phyloP scores from a whole-genome alignment of 2,797 vertebrate genomes.

The Trematomus bernacchii region DNA sequence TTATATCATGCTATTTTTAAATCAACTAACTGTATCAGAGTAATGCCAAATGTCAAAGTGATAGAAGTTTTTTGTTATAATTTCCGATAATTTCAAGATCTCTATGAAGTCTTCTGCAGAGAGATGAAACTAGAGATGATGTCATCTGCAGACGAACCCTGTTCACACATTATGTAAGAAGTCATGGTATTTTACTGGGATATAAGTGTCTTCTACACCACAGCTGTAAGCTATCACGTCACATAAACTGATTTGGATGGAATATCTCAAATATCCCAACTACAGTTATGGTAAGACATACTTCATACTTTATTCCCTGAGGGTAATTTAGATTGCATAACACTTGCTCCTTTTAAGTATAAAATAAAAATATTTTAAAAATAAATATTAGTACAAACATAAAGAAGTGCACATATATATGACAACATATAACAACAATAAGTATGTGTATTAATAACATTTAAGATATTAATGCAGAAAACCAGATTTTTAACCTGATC shows the following conservation, averaged over 20 bases:
- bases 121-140: not conserved
- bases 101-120: not conserved
- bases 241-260: not conserved
- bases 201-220: not conserved
- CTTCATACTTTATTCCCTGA: no score
- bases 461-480: no score
- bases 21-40: rapidly evolving
- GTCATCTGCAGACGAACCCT: constrained; percentile 1
- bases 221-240: not conserved
- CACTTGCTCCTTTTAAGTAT: no score
- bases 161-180: not conserved
- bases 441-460: no score
- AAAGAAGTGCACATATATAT: no score
- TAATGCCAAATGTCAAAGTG: not conserved
- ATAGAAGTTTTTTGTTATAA: not conserved
- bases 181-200: not conserved
- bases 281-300: not conserved
- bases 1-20: not conserved
- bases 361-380: no score
- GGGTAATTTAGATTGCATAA: no score
- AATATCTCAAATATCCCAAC: not conserved
- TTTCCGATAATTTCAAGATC: not conserved
- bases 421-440: no score
- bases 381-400: no score
- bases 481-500: no score